Conservation (phyloP, 2,113 vertebrate species). For the Asarcornis scutulata region DNA sequence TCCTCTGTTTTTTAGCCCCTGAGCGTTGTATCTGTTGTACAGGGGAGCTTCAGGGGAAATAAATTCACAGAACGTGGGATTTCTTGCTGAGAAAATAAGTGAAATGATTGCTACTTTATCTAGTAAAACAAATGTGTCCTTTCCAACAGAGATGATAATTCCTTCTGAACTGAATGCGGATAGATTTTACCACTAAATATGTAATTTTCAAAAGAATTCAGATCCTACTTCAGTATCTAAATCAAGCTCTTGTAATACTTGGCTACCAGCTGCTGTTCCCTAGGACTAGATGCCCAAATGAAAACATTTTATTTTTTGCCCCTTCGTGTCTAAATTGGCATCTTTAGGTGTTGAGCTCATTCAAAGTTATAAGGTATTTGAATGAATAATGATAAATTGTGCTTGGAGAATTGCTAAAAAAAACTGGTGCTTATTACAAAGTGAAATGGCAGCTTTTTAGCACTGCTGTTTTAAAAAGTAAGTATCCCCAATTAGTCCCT, state of each 20-base stretch:
- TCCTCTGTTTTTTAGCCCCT: not conserved
- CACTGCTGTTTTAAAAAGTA: not conserved
- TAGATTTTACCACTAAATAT: not conserved
- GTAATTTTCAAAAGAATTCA: not conserved
- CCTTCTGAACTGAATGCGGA: not conserved
- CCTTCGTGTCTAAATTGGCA: not conserved
- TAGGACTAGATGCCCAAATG: not conserved
- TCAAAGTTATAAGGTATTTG: not conserved
- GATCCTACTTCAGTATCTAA: not conserved
- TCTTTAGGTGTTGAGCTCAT: not conserved
- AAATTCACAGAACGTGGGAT: not conserved
- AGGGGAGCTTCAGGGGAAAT: not conserved
- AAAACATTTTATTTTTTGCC: not conserved
- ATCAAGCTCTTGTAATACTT: not conserved
- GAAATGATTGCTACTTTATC: slow-evolving; percentile 35
- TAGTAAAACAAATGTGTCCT: slow-evolving; percentile 49
- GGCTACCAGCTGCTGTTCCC: not conserved
- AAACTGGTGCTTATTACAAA: not conserved
- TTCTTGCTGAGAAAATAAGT: slow-evolving; percentile 30
- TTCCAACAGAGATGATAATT: slow-evolving; percentile 26
- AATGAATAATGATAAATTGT: not conserved
- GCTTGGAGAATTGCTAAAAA: not conserved
- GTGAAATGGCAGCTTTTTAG: not conserved
- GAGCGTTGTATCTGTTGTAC: not conserved
- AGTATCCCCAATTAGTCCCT: not conserved